Percentiles rank a stretch among this genome's conserved stretches.
Conservation (phyloP, 2,113 vertebrate species). For the Engraulis encrasicolus region DNA sequence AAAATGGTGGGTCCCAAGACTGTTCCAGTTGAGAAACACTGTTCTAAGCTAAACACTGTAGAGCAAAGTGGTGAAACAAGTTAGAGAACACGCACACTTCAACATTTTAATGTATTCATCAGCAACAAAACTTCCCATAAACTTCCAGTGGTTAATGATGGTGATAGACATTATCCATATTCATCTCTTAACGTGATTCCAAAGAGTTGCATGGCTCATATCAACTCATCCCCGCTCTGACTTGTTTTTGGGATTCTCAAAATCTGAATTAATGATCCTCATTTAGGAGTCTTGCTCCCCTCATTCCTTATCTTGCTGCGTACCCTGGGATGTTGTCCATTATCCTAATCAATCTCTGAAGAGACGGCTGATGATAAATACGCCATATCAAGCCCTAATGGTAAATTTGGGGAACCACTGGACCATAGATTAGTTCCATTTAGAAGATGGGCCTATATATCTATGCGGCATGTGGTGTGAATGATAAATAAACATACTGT, state of each 20-base stretch:
- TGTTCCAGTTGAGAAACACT: background rate
- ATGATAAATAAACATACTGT: constrained; percentile 21
- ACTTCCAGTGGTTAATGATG: background rate
- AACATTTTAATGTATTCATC: background rate
- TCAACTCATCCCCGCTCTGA: background rate
- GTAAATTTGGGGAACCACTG: constrained; percentile 46
- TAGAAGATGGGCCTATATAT: constrained; percentile 30
- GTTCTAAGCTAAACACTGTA: background rate
- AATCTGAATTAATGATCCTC: constrained; percentile 45
- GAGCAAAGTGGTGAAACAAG: background rate
- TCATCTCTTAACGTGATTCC: background rate
- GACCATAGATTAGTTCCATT: constrained; percentile 40
- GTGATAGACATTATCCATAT: too few species aligned
- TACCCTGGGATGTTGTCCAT: constrained; percentile 62
- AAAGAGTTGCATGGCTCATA: background rate
- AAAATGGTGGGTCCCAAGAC: too few species aligned
- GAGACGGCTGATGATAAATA: constrained; percentile 57
- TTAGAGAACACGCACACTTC: background rate
- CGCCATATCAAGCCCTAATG: constrained; percentile 57
- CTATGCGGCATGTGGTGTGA: background rate
- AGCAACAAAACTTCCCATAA: background rate
- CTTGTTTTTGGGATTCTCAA: constrained; percentile 15
- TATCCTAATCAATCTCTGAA: constrained; percentile 67
- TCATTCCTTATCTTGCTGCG: constrained; percentile 19
- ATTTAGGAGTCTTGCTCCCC: constrained; percentile 26